Conservation (phyloP, 1,140 invertebrate genomes). For the Drosophila parvula region DNA sequence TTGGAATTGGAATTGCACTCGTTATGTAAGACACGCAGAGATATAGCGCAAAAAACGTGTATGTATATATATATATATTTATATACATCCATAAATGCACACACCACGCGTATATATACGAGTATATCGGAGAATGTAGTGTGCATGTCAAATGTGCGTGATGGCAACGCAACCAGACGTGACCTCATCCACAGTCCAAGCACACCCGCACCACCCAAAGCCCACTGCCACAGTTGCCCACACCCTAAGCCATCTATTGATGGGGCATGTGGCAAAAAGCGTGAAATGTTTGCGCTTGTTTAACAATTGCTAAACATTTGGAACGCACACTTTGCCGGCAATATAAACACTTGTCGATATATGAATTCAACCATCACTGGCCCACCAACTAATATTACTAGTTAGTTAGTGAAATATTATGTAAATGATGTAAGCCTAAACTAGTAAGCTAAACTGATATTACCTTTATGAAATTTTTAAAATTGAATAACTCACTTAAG, state of each 20-base stretch:
- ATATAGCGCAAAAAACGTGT: slow-evolving; percentile 5
- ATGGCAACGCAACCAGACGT: slow-evolving; percentile 45
- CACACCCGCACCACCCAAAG: background rate
- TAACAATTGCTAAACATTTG: slow-evolving; percentile 44
- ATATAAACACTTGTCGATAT: slow-evolving; percentile 11
- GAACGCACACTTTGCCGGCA: slow-evolving; percentile 3
- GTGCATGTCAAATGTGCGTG: slow-evolving; percentile 56
- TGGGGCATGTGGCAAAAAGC: slow-evolving; percentile 24
- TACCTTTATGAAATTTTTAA: background rate
- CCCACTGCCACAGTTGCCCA: background rate
- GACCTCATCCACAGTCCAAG: slow-evolving; percentile 42
- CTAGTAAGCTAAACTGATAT: too few species aligned
- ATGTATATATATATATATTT: background rate
- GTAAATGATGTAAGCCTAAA: too few species aligned
- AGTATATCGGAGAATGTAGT: slow-evolving; percentile 14
- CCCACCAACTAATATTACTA: background rate
- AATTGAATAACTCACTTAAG: background rate
- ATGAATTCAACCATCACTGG: background rate
- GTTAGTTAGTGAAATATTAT: too few species aligned
- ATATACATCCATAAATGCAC: slow-evolving; percentile 7
- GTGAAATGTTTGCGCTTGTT: slow-evolving; percentile 46
- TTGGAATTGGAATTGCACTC: slow-evolving; percentile 16
- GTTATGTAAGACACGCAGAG: slow-evolving; percentile 30
- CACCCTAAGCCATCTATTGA: background rate
- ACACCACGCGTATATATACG: slow-evolving; percentile 4